Percentiles rank a stretch among this genome's conserved stretches.
Evolutionary conservation across 1,140 invertebrate genomes (phyloP).

Genomic region (Ganaspis sp.): DNA sequence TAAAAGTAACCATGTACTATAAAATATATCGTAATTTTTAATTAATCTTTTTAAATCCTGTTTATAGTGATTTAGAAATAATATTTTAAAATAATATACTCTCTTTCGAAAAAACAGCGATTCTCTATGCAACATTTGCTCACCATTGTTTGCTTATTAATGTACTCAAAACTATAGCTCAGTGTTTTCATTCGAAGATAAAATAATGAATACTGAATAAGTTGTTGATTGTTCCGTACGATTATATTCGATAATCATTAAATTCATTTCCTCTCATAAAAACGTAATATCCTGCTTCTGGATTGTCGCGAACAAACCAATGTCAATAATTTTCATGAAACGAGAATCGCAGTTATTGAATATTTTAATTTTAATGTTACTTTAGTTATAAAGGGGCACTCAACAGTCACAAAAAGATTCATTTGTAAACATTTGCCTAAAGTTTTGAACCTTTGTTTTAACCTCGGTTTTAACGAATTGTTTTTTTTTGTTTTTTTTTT

Average conservation of each 20-base stretch:
- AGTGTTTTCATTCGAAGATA: constrained; percentile 40
- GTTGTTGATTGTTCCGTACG: constrained; percentile 65
- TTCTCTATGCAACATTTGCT: neutral
- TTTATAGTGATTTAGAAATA: neutral
- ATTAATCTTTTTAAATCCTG: neutral
- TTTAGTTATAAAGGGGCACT: neutral
- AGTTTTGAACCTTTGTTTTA: no score
- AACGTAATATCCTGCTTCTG: constrained; percentile 67
- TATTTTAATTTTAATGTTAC: neutral
- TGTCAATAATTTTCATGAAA: neutral
- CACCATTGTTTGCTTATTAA: neutral
- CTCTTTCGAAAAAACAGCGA: neutral
- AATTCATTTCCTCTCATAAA: constrained; percentile 68
- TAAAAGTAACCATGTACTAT: no score
- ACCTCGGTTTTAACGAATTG: no score
- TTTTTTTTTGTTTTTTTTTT: no score
- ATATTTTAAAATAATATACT: no score
- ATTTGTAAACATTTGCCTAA: no score
- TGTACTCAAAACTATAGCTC: neutral
- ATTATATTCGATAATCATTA: constrained; percentile 56
- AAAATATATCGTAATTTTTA: neutral
- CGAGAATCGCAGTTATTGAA: neutral
- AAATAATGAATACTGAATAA: constrained; percentile 71
- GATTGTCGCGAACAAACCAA: neutral
- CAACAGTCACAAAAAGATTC: neutral